Conservation (phyloP, 2,113 vertebrate species). For the Falcunculus frontatus region DNA sequence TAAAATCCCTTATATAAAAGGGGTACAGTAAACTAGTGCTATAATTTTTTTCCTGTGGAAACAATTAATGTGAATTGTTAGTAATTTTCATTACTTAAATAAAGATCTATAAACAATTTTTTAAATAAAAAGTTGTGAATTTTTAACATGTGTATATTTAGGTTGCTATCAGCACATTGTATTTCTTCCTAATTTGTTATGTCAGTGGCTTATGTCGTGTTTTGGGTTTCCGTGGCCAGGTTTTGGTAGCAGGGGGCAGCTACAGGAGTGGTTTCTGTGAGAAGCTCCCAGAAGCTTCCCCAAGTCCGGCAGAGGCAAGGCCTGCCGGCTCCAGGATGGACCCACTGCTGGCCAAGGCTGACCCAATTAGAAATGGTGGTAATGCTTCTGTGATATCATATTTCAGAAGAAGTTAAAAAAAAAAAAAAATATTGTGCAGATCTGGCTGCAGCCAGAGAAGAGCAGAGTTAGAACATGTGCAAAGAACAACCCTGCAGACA, state of each 20-base stretch:
- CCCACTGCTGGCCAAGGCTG: background rate
- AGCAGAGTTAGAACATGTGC: background rate
- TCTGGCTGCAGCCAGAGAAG: background rate
- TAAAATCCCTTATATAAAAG: background rate
- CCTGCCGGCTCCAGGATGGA: rapidly evolving
- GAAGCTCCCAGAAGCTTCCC: background rate
- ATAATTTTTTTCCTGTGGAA: background rate
- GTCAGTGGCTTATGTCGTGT: background rate
- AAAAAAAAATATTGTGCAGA: background rate
- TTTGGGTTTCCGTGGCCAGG: background rate
- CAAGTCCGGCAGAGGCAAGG: background rate
- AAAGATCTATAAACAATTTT: background rate
- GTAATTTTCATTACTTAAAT: background rate
- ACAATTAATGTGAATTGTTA: background rate
- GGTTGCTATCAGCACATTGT: background rate
- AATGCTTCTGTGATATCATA: background rate
- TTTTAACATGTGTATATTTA: background rate
- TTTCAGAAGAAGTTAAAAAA: background rate
- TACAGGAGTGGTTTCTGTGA: background rate
- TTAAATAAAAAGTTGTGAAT: rapidly evolving
- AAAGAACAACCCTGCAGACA: background rate
- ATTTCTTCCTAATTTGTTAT: background rate
- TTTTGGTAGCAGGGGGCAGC: background rate
- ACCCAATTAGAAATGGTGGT: background rate
- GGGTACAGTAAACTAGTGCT: background rate